These are phyloP conservation scores for Hemicentrotus pulcherrimus DNA, from an alignment of 35 echinoderm and acorn worm genomes.

Conservation along the genomic window DNA sequence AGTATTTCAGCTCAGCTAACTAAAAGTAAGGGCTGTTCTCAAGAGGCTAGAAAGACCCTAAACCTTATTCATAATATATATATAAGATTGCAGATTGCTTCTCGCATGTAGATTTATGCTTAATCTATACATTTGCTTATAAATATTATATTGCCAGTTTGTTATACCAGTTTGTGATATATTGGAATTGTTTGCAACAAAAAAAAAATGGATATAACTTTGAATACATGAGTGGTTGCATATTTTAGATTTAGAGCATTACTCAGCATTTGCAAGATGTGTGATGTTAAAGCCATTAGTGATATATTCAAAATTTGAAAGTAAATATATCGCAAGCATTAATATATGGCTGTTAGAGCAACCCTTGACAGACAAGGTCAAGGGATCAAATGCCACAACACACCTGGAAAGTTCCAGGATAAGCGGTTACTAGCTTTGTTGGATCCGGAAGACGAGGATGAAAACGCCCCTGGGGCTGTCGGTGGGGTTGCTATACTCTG, in stretches of 20 bases:
- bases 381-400: not conserved
- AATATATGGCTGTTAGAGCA: not conserved
- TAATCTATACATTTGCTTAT: not conserved
- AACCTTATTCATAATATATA: too few species aligned
- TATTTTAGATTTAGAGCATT: not conserved
- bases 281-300: not conserved
- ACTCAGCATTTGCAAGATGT: not conserved
- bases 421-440: conserved; percentile 50
- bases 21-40: too few species aligned
- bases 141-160: not conserved
- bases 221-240: not conserved
- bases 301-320: not conserved
- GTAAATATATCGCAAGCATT: not conserved
- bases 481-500: conserved; percentile 7
- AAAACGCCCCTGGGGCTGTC: not conserved
- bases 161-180: not conserved
- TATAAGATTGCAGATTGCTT: too few species aligned
- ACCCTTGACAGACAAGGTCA: not conserved
- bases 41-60: too few species aligned
- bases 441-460: conserved; percentile 8
- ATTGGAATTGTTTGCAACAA: not conserved
- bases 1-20: too few species aligned
- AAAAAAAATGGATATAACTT: not conserved
- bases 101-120: not conserved
- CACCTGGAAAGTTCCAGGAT: conserved; percentile 52